Evolutionary conservation across 2,888 invertebrate species (phyloP).

Genomic region (Julus scanicus): DNA sequence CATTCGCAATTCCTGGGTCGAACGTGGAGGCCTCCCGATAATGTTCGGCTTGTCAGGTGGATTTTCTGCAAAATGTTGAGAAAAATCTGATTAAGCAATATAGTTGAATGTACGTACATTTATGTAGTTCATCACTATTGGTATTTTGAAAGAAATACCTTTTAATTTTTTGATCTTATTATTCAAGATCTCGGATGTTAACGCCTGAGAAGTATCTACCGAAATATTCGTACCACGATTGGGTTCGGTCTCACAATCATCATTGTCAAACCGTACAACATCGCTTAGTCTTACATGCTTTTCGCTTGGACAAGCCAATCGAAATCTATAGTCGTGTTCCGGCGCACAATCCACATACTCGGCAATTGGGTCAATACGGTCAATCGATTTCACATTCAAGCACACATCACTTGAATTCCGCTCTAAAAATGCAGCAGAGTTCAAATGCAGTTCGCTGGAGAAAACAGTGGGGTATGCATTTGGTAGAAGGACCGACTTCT

Average conservation of each 20-base stretch:
- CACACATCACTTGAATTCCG: background rate
- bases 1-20: background rate
- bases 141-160: background rate
- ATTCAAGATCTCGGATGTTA: background rate
- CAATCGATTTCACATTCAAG: background rate
- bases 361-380: background rate
- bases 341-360: background rate
- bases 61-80: background rate
- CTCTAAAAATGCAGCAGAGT: background rate
- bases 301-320: background rate
- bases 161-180: background rate
- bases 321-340: slow-evolving; percentile 2
- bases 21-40: background rate
- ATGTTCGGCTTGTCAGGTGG: background rate
- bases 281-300: background rate
- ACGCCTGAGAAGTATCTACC: background rate
- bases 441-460: background rate
- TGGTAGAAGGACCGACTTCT: background rate
- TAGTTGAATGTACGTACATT: too few species aligned
- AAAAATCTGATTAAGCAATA: background rate
- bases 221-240: background rate
- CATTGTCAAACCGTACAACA: background rate
- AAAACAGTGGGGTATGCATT: background rate
- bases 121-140: background rate
- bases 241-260: background rate